Conservation (phyloP, 2,113 vertebrate genomes). For the Sakesphorus luctuosus region DNA sequence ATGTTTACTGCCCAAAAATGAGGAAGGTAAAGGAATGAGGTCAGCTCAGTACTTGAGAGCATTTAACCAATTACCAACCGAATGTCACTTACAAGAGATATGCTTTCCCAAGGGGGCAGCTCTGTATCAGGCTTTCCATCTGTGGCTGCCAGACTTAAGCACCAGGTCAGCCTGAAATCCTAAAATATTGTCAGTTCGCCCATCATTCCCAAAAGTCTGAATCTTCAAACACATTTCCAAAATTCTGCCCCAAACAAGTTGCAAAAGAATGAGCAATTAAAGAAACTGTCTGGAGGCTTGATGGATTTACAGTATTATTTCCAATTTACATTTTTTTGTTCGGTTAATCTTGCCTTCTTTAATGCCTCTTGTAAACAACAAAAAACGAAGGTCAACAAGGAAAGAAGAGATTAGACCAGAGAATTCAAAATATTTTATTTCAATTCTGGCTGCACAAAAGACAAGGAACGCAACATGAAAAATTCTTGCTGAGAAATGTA, state of each 20-base stretch:
- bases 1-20: constrained; percentile 12
- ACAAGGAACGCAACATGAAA: not conserved
- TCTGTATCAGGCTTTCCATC: not conserved
- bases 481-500: not conserved
- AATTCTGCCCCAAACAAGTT: not conserved
- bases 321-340: not conserved
- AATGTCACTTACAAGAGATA: not conserved
- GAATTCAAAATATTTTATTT: constrained; percentile 61
- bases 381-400: not conserved
- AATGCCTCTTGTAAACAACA: not conserved
- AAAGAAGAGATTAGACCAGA: constrained; percentile 15
- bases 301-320: not conserved
- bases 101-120: not conserved
- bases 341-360: not conserved
- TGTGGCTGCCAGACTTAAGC: not conserved
- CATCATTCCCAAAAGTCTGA: not conserved
- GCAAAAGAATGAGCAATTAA: not conserved
- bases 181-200: not conserved
- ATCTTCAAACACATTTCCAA: not conserved
- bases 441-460: not conserved
- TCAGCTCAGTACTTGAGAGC: not conserved
- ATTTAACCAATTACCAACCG: not conserved
- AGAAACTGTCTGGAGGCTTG: not conserved
- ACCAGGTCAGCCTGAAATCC: not conserved
- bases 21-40: constrained; percentile 27